Percentiles rank a stretch among this genome's conserved stretches.
Conservation (phyloP, 2,797 vertebrate genomes). For the Smutsia temminckii region DNA sequence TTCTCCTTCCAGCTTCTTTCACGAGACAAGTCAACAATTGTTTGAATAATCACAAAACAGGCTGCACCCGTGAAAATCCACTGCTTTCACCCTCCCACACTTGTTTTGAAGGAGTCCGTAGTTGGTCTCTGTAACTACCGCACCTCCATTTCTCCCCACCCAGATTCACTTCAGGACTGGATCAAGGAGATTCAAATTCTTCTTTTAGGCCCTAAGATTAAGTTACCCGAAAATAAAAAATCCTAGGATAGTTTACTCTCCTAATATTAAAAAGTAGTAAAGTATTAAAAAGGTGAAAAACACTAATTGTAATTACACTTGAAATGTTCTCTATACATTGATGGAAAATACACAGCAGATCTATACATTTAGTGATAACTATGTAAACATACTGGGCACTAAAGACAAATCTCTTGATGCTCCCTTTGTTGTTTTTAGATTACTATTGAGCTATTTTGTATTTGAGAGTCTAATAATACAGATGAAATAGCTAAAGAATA, state of each 20-base stretch:
- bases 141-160: background rate
- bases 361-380: conserved; percentile 65
- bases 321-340: background rate
- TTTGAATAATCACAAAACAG: background rate
- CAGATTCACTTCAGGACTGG: background rate
- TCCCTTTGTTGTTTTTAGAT: background rate
- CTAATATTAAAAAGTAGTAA: background rate
- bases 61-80: too few species aligned
- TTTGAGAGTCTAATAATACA: conserved; percentile 45
- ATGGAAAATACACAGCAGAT: background rate
- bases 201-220: background rate
- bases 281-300: background rate
- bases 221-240: background rate
- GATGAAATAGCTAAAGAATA: conserved; percentile 63
- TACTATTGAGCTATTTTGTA: conserved; percentile 57
- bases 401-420: conserved; percentile 55
- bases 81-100: too few species aligned
- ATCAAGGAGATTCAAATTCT: background rate
- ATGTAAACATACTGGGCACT: background rate
- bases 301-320: background rate
- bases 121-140: rapidly evolving
- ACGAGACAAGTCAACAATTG: too few species aligned
- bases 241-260: background rate
- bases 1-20: background rate
- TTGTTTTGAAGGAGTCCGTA: background rate